Conservation (phyloP, 2,113 vertebrate genomes). For the Nothobranchius kuhntae region DNA sequence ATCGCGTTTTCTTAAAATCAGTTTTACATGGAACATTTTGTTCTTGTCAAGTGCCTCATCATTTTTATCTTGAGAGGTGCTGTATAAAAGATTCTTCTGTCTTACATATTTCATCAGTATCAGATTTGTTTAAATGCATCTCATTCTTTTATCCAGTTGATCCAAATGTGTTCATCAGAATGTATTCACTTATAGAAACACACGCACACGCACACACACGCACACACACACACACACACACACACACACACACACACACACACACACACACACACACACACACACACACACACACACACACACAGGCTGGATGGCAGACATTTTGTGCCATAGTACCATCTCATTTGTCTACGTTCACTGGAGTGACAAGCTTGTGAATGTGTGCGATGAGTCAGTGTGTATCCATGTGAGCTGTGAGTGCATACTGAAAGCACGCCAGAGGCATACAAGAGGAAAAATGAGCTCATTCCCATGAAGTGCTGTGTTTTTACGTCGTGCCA, state of each 20-base stretch:
- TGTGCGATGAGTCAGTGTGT: slow-evolving; percentile 26
- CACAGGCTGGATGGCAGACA: background rate
- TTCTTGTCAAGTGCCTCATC: too few relatives aligned
- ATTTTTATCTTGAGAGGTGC: too few relatives aligned
- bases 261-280: too few relatives aligned
- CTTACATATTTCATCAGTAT: too few relatives aligned
- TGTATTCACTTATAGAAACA: background rate
- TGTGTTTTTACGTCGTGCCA: slow-evolving; percentile 56
- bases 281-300: background rate
- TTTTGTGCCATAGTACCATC: slow-evolving; percentile 14
- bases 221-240: too few relatives aligned
- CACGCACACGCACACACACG: too few relatives aligned
- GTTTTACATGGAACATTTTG: too few relatives aligned
- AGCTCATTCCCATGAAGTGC: slow-evolving; percentile 54
- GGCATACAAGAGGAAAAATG: slow-evolving; percentile 51
- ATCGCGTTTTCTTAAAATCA: too few relatives aligned
- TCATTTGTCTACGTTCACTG: slow-evolving; percentile 11
- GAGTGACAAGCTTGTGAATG: slow-evolving; percentile 36
- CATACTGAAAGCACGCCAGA: slow-evolving; percentile 48
- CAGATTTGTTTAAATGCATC: background rate
- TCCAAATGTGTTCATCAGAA: background rate
- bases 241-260: too few relatives aligned
- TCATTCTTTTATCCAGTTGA: background rate
- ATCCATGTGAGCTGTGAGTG: slow-evolving; percentile 20
- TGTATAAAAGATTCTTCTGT: too few relatives aligned